phyloP scores from a whole-genome alignment of 2,113 vertebrate genomes.

The Campylorhamphus procurvoides region DNA sequence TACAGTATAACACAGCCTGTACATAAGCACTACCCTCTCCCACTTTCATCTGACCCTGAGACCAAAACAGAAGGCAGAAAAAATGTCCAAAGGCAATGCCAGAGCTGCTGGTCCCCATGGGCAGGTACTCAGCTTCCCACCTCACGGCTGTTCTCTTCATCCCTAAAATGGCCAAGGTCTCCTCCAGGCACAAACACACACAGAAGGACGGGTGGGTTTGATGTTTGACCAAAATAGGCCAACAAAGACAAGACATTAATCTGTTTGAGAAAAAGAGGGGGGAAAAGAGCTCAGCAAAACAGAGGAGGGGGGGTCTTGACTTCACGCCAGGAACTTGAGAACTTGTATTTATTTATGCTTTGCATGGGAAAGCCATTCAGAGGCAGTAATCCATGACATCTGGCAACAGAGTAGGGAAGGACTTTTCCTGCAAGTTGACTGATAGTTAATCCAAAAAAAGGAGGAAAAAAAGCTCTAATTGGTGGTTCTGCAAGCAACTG shows the following conservation, averaged over 20 bases:
- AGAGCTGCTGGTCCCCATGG: neutral
- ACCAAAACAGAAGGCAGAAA: neutral
- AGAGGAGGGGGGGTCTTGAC: constrained; percentile 32
- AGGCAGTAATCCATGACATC: constrained; percentile 65
- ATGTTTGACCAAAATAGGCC: constrained; percentile 6
- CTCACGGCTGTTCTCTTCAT: neutral
- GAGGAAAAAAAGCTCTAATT: neutral
- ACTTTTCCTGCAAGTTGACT: constrained; percentile 51
- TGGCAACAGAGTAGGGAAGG: constrained; percentile 55
- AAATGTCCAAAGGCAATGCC: neutral
- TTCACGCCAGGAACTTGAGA: neutral
- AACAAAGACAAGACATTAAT: constrained; percentile 49
- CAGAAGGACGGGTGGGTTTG: neutral
- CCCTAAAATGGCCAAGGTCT: neutral
- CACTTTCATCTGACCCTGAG: neutral
- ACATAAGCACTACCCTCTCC: accelerated
- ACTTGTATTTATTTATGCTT: constrained; percentile 59
- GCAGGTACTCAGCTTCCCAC: neutral
- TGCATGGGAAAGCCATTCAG: constrained; percentile 70
- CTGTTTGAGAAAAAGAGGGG: neutral
- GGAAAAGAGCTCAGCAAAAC: neutral
- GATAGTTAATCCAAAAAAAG: constrained; percentile 33
- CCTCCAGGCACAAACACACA: neutral
- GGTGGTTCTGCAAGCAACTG: constrained; percentile 1
- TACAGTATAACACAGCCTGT: accelerated